Evolutionary conservation across 2,797 vertebrate species (phyloP).

Genomic region (Enteromius fasciolatus): DNA sequence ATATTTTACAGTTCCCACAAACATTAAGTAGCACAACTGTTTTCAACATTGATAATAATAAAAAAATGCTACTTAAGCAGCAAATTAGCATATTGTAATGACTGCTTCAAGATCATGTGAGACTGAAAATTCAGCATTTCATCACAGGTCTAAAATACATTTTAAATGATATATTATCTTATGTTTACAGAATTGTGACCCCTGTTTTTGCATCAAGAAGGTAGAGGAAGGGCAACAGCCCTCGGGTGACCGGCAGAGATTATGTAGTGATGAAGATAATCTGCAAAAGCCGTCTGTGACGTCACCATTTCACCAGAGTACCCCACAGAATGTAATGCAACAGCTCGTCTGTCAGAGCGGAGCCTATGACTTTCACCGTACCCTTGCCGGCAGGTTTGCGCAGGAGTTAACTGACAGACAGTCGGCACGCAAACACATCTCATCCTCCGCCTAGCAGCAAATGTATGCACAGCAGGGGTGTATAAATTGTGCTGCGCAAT

Average conservation of each 20-base stretch:
- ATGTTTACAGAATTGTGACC: neutral
- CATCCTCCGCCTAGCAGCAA: conserved; percentile 59
- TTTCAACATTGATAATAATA: neutral
- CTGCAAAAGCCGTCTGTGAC: neutral
- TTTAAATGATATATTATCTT: neutral
- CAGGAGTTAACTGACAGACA: conserved; percentile 56
- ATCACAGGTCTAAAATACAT: neutral
- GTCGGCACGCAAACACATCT: conserved; percentile 58
- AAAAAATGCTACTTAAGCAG: neutral
- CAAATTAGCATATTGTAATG: neutral
- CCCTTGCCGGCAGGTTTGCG: conserved; percentile 44
- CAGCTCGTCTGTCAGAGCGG: conserved; percentile 44
- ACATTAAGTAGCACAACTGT: neutral
- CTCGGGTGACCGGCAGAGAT: conserved; percentile 18
- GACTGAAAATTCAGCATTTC: neutral
- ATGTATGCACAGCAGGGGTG: conserved; percentile 63
- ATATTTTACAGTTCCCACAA: neutral
- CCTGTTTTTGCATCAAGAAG: conserved; percentile 10
- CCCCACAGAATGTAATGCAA: conserved; percentile 3
- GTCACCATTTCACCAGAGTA: conserved; percentile 13
- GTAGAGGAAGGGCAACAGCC: conserved; percentile 27
- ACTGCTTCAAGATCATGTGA: neutral
- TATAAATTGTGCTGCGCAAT: conserved; percentile 59
- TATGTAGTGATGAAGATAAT: conserved; percentile 24
- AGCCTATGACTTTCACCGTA: conserved; percentile 52